phyloP scores from a whole-genome alignment of 2,888 invertebrate genomes.

The Pyrochroa serraticornis region DNA sequence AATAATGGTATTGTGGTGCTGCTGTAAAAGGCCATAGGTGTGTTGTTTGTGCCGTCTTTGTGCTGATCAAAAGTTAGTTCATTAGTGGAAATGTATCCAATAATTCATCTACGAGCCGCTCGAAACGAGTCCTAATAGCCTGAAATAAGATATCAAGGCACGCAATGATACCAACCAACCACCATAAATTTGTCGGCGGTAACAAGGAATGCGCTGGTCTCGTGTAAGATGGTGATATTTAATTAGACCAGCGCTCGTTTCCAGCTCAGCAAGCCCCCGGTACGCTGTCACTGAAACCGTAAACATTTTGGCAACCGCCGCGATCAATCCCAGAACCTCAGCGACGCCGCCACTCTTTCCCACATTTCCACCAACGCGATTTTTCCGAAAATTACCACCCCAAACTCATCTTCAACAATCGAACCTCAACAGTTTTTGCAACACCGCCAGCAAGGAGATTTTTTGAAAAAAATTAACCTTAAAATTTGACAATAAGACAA shows the following conservation, averaged over 20 bases:
- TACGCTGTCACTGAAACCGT: slow-evolving; percentile 11
- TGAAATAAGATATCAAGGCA: slow-evolving; percentile 60
- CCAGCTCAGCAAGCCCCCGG: slow-evolving; percentile 8
- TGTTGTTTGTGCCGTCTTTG: slow-evolving; percentile 48
- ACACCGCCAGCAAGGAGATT: too few species aligned
- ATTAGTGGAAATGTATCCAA: slow-evolving; percentile 58
- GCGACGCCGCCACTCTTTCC: too few species aligned
- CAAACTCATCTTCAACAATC: too few species aligned
- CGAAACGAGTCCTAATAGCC: slow-evolving; percentile 55
- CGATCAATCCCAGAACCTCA: too few species aligned
- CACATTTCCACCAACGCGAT: too few species aligned
- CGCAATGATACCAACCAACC: slow-evolving; percentile 55
- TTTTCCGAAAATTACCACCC: too few species aligned
- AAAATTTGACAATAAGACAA: too few species aligned
- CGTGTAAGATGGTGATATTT: slow-evolving; percentile 43
- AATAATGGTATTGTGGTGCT: slow-evolving; percentile 32
- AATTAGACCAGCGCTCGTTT: slow-evolving; percentile 45
- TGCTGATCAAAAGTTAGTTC: slow-evolving; percentile 56
- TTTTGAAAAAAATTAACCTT: too few species aligned
- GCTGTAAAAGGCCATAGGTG: slow-evolving; percentile 43
- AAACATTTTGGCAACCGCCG: not conserved
- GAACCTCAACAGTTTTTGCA: too few species aligned
- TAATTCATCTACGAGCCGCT: slow-evolving; percentile 53
- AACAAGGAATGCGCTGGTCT: slow-evolving; percentile 49
- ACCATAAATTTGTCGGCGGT: slow-evolving; percentile 54